Evolutionary conservation across 2,113 vertebrate species (phyloP).

Genomic region (Potamarius usumacintae): DNA sequence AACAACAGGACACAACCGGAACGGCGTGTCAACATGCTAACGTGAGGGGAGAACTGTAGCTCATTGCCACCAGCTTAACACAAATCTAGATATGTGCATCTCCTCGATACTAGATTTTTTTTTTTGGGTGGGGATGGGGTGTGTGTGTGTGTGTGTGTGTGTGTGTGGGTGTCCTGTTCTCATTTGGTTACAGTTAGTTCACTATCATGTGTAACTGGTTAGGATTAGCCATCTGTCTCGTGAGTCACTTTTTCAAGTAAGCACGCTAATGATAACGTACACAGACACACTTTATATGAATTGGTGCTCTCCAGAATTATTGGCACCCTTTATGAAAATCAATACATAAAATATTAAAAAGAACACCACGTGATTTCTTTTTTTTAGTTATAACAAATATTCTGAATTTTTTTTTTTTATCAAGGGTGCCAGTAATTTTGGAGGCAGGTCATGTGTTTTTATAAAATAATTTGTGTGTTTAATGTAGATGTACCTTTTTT

Average conservation of each 20-base stretch:
- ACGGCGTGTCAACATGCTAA: not conserved
- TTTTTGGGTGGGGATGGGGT: not conserved
- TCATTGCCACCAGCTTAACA: not conserved
- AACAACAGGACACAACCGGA: not conserved
- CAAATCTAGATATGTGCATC: not conserved
- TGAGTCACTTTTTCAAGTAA: not conserved
- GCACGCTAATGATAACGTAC: not conserved
- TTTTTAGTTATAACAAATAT: not conserved
- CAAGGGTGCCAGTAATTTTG: not conserved
- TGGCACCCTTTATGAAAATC: not conserved
- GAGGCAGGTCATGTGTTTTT: not conserved
- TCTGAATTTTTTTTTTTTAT: not conserved
- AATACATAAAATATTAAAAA: not conserved
- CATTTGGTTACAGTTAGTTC: not conserved
- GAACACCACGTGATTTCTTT: not conserved
- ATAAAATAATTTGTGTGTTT: not conserved
- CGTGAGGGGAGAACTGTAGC: not conserved
- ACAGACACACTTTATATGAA: not conserved
- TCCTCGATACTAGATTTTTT: not conserved
- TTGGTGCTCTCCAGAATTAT: not conserved
- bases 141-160: too few relatives aligned
- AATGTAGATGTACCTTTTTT: not conserved
- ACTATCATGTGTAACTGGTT: not conserved
- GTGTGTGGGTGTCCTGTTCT: not conserved
- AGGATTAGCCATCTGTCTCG: not conserved